Percentiles rank a stretch among this genome's conserved stretches.
Evolutionary conservation across 2,797 vertebrate genomes (phyloP).

Genomic region (Mus minutoides): DNA sequence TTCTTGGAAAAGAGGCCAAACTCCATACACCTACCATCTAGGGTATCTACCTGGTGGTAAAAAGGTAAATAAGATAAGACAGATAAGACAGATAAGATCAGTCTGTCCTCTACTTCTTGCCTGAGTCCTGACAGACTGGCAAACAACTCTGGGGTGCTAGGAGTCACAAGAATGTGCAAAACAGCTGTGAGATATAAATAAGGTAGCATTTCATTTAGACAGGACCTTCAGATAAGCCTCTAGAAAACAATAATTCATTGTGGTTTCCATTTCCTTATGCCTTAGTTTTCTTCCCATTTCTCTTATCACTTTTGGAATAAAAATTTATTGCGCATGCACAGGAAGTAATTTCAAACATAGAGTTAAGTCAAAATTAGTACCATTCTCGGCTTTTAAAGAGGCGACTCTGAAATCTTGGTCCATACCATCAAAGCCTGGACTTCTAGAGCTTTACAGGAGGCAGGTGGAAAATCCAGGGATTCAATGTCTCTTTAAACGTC

Average conservation of each 20-base stretch:
- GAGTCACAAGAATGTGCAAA: slow-evolving; percentile 33
- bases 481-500: background rate
- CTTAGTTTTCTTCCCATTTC: background rate
- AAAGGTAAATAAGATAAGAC: slow-evolving; percentile 36
- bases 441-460: slow-evolving; percentile 6
- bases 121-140: background rate
- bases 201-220: slow-evolving; percentile 1
- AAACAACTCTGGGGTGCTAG: slow-evolving; percentile 26
- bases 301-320: background rate
- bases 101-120: background rate
- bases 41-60: background rate
- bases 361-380: slow-evolving; percentile 7
- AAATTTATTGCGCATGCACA: background rate
- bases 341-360: slow-evolving; percentile 36
- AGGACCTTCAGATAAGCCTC: background rate
- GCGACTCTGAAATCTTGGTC: background rate
- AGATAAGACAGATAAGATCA: background rate
- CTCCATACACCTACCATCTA: background rate
- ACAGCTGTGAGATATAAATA: slow-evolving; percentile 61
- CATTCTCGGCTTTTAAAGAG: background rate
- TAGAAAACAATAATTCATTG: background rate
- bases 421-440: background rate
- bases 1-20: background rate
- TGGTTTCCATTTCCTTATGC: slow-evolving; percentile 47
- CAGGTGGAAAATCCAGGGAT: background rate